A percentile compares a stretch with the other conserved stretches of the same genome.
These are phyloP conservation scores for Urocitellus parryii DNA, from an alignment of 2,113 vertebrate genomes.

Conservation along the genomic window DNA sequence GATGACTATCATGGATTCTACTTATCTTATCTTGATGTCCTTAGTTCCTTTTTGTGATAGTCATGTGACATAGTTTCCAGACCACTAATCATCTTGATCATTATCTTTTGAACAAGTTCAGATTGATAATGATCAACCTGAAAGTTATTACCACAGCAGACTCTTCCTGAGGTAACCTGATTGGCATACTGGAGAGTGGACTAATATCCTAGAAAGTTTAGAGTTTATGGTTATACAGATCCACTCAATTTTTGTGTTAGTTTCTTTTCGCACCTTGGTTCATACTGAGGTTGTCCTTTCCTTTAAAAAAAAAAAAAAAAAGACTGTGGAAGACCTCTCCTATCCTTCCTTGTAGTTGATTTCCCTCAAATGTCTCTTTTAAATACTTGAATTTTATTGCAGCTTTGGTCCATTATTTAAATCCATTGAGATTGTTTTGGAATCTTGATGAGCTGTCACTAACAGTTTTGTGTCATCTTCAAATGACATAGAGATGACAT, in stretches of 20 bases:
- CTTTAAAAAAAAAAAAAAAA: background rate
- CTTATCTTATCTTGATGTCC: background rate
- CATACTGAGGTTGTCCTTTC: background rate
- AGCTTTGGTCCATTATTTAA: background rate
- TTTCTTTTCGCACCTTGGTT: background rate
- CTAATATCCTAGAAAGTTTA: background rate
- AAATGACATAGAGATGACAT: background rate
- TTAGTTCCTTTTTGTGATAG: background rate
- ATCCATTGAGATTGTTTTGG: background rate
- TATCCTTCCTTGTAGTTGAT: background rate
- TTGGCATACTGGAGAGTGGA: background rate
- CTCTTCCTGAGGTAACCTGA: background rate
- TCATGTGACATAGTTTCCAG: background rate
- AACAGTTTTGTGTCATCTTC: constrained; percentile 30
- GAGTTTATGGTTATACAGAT: background rate
- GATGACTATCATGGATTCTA: background rate
- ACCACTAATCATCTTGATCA: background rate
- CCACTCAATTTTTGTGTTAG: background rate
- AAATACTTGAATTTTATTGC: background rate
- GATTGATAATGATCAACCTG: background rate
- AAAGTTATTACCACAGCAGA: background rate
- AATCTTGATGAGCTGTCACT: constrained; percentile 5
- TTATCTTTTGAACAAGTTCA: background rate
- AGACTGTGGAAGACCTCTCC: background rate
- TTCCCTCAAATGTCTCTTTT: background rate